Percentiles rank a stretch among this genome's conserved stretches.
These are phyloP conservation scores for Pseudochaenichthys georgianus DNA, from an alignment of 2,797 vertebrate genomes.

Conservation along the genomic window DNA sequence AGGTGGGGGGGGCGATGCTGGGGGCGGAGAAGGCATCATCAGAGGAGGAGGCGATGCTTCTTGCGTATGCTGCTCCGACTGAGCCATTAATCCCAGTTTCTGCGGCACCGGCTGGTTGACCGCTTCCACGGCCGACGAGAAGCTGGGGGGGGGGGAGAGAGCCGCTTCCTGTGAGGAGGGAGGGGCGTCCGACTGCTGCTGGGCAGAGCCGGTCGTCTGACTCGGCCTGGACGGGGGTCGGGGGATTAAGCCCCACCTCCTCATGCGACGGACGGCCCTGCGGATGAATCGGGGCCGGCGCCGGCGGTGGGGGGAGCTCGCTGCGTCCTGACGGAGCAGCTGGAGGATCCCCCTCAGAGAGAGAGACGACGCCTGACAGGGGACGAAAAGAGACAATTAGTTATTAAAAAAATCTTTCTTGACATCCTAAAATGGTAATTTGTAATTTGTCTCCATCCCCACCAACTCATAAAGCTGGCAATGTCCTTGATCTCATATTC, in stretches of 20 bases:
- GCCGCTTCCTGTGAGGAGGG: conserved; percentile 59
- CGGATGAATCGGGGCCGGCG: conserved; percentile 85
- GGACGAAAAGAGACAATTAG: background rate
- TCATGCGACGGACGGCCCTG: conserved; percentile 84
- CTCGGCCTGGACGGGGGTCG: conserved; percentile 75
- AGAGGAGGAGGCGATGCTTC: conserved; percentile 27
- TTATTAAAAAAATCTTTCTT: background rate
- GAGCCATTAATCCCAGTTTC: conserved; percentile 77
- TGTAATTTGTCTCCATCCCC: too few relatives aligned
- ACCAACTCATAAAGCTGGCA: too few relatives aligned
- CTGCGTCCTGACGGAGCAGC: conserved; percentile 86
- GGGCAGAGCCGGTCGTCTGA: conserved; percentile 67
- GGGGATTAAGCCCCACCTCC: conserved; percentile 86
- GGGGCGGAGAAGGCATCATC: background rate
- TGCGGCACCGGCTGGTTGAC: conserved; percentile 80
- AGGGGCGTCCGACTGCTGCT: conserved; percentile 73
- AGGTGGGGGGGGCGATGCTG: conserved; percentile 58
- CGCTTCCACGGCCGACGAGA: conserved; percentile 74
- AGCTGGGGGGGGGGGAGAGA: conserved; percentile 62
- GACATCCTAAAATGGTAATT: background rate
- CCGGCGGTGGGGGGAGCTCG: conserved; percentile 79
- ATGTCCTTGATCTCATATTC: too few relatives aligned
- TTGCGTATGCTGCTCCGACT: conserved; percentile 64
- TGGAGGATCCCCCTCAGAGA: conserved; percentile 87
- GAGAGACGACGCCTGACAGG: conserved; percentile 80